Evolutionary conservation across 2,888 invertebrate species (phyloP), one percentile per base, ranked within the genome.

Genomic region (Ferrisia virgata): DNA sequence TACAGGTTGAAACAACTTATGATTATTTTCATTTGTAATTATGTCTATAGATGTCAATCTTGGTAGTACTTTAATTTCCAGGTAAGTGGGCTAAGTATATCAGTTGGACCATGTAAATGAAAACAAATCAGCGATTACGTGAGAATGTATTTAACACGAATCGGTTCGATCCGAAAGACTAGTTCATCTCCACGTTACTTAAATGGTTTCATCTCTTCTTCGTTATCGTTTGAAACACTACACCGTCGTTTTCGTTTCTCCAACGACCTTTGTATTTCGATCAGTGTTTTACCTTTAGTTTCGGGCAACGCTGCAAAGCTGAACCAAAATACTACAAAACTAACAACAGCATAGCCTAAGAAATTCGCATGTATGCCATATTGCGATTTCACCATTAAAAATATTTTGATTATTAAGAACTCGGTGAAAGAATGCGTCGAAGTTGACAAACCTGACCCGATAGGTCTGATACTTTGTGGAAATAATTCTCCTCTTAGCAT

Each of bases 351-450:
- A 36, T 53, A 84, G 6, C 79, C 5, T 3, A 79, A 22, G 25
- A 84, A 84, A 58, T 84, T 84, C 33, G 28, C 28, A 25, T 84
- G 69, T 11, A 79, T 84, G 8, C 84, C 84, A 79, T 53, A 84
- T 11, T n/a, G 18, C 13, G 28, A n/a, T 25, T 36, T 31, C 1
- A 69, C 5, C 15, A 69, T 22, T 9, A 69, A 31, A 31, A 69
- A 69, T 31, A 31, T 69, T 31, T 31, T 69, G 5, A 31, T 11
- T 0, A 8, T 69, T 18, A 69, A 8, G 13, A 69, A 69, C 8
- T 15, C 69, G 9, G 15, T 69, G 4, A 31, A 13, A 0, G 69
- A 28, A 31, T 69, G 13, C 0, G 28, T 5, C 2, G 22, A 22
- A 18, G 31, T 69, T 15, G 69, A 9, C 15, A 69, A 15, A 2